Evolutionary conservation across 2,797 vertebrate species (phyloP).

Genomic region (Acestrorhynchus altus): DNA sequence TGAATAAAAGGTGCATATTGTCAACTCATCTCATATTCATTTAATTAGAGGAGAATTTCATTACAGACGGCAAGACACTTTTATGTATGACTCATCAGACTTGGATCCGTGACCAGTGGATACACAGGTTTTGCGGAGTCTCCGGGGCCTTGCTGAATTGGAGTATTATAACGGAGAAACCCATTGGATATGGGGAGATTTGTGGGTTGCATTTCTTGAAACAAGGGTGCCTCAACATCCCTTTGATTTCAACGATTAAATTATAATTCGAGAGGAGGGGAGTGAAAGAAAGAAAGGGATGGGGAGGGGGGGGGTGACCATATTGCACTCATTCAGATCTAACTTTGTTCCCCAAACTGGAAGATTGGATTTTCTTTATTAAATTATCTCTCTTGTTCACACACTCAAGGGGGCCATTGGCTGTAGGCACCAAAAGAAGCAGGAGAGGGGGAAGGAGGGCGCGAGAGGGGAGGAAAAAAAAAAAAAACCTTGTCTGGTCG

Average conservation of each 20-base stretch:
- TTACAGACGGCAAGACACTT: conserved; percentile 37
- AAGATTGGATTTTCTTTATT: conserved; percentile 89
- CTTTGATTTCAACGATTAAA: conserved; percentile 82
- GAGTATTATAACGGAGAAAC: conserved; percentile 32
- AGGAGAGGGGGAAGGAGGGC: conserved; percentile 71
- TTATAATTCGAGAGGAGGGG: conserved; percentile 69
- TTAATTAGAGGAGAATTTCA: conserved; percentile 47
- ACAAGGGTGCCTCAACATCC: conserved; percentile 68
- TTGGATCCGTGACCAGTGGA: conserved; percentile 41
- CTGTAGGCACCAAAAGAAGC: conserved; percentile 87
- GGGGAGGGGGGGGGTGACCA: conserved; percentile 58
- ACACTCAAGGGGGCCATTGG: conserved; percentile 92
- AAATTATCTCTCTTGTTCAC: conserved; percentile 94
- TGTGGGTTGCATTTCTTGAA: conserved; percentile 54
- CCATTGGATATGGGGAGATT: conserved; percentile 17
- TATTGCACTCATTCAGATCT: conserved; percentile 82
- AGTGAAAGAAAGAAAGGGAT: conserved; percentile 68
- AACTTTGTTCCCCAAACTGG: conserved; percentile 86
- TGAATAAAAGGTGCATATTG: conserved; percentile 23
- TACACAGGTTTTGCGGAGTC: conserved; percentile 13
- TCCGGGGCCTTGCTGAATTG: conserved; percentile 20
- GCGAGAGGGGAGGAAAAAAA: conserved; percentile 61
- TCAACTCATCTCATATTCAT: conserved; percentile 32
- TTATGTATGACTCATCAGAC: conserved; percentile 44
- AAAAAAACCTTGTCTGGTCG: conserved; percentile 84